phyloP scores from a whole-genome alignment of 1,140 invertebrate species.

The Bombus confusus region DNA sequence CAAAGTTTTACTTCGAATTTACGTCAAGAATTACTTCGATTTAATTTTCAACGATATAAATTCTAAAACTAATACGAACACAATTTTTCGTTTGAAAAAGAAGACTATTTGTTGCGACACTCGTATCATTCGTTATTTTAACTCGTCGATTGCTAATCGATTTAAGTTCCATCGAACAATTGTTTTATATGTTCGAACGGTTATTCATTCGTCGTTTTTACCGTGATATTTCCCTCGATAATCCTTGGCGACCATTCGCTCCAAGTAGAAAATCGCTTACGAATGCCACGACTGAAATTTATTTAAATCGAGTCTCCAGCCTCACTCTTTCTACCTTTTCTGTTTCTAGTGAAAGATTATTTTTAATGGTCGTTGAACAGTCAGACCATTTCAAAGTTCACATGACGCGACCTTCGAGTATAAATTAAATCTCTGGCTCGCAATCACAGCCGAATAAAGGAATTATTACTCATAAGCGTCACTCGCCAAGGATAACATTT shows the following conservation, averaged over 20 bases:
- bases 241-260: background rate
- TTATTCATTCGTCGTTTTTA: background rate
- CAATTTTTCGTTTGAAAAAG: no score
- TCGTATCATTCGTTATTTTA: no score
- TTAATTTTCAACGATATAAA: background rate
- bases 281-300: conserved; percentile 12
- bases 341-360: no score
- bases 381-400: background rate
- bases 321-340: fast-evolving
- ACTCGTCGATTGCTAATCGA: no score
- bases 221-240: background rate
- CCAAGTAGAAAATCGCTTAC: background rate
- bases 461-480: background rate
- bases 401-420: background rate
- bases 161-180: no score
- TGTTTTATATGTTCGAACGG: no score
- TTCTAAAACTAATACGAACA: no score
- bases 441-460: background rate
- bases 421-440: background rate
- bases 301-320: conserved; percentile 4
- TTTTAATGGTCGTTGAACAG: background rate
- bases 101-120: no score
- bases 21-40: background rate
- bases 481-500: background rate
- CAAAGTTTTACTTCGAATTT: background rate